Evolutionary conservation across 2,113 vertebrate species (phyloP), one percentile per base, ranked within the genome.

Genomic region (Machaerirhynchus nigripectus): DNA sequence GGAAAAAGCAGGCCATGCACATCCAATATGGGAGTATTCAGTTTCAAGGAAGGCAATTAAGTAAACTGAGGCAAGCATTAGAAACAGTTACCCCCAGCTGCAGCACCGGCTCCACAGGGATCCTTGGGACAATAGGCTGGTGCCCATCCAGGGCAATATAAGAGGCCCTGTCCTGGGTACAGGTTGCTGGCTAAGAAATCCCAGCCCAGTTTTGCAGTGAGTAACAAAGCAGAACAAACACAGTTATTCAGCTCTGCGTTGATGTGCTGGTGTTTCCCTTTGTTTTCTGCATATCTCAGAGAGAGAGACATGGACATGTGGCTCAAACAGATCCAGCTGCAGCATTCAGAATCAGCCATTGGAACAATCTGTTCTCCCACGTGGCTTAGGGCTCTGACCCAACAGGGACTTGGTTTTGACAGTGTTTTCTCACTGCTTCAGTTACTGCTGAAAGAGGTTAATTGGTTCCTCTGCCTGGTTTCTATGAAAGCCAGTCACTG

Each of bases 91-190:
- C 3, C 21, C 23, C 5, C 3, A 2, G 4, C 67, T 67, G 37
- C 37, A 56, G 40, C 15, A 28, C 14, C 0, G 0, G 7, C 50
- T 75, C 47, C 56, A 19, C 13, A 13, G 23, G 23, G 11, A 4
- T 75, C 40, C 30, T 47, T 75, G 52, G 61, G 40, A 75, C 30
- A 17, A 10, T 8, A 22, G 46, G 7, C 42, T 79, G 46, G 17
- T 61, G 50, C 40, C 27, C 0, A 1, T 56, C 52, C 61, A 39
- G 42, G n/a, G 10, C 15, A 35, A 10, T 44, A 8, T 7, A 26
- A n/a, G 24, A 65, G 15, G 23, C 4, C 15, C 33, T 0, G 0
- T 42, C 16, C 63, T 49, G 30, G 28, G 40, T 49, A 56, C 30
- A 46, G 33, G 27, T 52, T 57, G 28, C 61, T 86, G 55, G 16